Conservation (phyloP, 1,140 invertebrate species). For the Glossosoma conforme region DNA sequence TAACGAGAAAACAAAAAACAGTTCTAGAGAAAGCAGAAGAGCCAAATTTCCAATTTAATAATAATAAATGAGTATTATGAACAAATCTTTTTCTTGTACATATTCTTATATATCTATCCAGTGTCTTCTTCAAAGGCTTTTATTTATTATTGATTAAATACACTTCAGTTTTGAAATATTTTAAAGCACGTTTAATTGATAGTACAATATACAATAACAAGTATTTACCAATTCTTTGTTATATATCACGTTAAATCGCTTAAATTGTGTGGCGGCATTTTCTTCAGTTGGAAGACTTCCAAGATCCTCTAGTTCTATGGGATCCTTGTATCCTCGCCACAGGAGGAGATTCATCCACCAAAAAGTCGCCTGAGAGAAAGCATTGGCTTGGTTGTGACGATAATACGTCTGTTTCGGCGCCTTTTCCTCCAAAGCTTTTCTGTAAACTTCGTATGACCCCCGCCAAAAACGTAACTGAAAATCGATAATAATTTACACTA, state of each 20-base stretch:
- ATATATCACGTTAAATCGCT: conserved; percentile 51
- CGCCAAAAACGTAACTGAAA: conserved; percentile 7
- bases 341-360: conserved; percentile 71
- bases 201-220: not conserved
- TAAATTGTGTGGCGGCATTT: conserved; percentile 48
- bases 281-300: conserved; percentile 65
- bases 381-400: conserved; percentile 56
- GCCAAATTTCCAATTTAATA: too few species aligned
- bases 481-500: not conserved
- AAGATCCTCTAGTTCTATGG: conserved; percentile 64
- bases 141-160: too few species aligned
- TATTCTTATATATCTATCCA: not conserved
- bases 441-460: not conserved
- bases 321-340: conserved; percentile 58
- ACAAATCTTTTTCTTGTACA: not conserved
- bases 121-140: too few species aligned
- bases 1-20: too few species aligned
- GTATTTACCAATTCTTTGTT: conserved; percentile 43
- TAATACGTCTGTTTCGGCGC: conserved; percentile 35
- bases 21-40: too few species aligned
- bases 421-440: not conserved
- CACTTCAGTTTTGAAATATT: too few species aligned
- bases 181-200: too few species aligned
- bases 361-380: conserved; percentile 69
- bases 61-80: too few species aligned